Conservation (phyloP, 2,888 invertebrate species). For the Xanthia icteritia region DNA sequence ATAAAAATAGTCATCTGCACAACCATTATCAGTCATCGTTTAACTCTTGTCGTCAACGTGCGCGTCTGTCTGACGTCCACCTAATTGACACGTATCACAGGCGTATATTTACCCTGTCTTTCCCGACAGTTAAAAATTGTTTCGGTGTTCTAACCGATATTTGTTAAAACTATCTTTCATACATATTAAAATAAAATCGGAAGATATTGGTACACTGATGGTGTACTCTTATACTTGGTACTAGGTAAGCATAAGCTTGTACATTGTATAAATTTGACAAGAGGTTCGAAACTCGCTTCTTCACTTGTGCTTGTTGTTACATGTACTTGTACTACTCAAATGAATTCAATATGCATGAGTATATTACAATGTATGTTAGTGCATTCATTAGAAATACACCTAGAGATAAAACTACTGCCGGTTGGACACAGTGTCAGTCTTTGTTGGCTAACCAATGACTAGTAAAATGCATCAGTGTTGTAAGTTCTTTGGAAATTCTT, state of each 20-base stretch:
- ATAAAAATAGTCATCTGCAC: slow-evolving; percentile 66
- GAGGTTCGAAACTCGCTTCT: slow-evolving; percentile 49
- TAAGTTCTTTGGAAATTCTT: slow-evolving; percentile 69
- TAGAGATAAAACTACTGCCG: slow-evolving; percentile 84
- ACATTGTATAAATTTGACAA: slow-evolving; percentile 50
- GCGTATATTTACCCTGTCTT: slow-evolving; percentile 48
- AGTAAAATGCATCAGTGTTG: slow-evolving; percentile 69
- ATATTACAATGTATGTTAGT: slow-evolving; percentile 76
- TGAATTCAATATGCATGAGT: slow-evolving; percentile 70
- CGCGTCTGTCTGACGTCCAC: slow-evolving; percentile 48
- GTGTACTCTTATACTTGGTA: slow-evolving; percentile 55
- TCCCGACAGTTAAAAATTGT: slow-evolving; percentile 56
- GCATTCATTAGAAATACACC: slow-evolving; percentile 83
- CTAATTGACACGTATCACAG: slow-evolving; percentile 49
- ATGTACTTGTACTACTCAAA: slow-evolving; percentile 60
- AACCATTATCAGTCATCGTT: slow-evolving; percentile 63
- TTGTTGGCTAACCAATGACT: slow-evolving; percentile 77
- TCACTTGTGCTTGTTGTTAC: slow-evolving; percentile 48
- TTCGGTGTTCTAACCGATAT: slow-evolving; percentile 39
- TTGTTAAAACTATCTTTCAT: slow-evolving; percentile 31
- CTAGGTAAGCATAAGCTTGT: slow-evolving; percentile 35
- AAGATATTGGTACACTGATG: slow-evolving; percentile 47
- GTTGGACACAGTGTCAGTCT: slow-evolving; percentile 79
- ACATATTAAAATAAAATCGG: slow-evolving; percentile 41
- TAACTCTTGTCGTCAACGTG: slow-evolving; percentile 58